Evolutionary conservation across 2,797 vertebrate species (phyloP).

Genomic region (Acanthurus lineatus): DNA sequence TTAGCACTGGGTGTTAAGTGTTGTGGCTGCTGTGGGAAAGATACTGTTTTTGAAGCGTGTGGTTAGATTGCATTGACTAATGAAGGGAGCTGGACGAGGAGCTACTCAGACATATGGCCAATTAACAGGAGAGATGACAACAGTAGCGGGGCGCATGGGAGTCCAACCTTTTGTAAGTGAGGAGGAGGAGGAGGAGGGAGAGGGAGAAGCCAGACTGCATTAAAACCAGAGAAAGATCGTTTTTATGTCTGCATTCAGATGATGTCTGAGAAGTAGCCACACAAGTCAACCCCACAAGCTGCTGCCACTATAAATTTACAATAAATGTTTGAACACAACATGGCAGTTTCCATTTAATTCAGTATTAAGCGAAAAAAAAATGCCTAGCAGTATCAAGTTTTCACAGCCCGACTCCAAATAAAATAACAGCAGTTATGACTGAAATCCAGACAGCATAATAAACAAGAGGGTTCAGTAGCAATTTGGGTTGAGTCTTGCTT

Average conservation of each 20-base stretch:
- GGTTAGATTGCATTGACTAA: conserved; percentile 13
- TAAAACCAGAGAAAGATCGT: background rate
- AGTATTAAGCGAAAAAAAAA: no score
- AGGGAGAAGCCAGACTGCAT: background rate
- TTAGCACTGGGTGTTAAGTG: conserved; percentile 22
- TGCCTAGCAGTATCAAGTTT: no score
- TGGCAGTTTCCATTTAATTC: background rate
- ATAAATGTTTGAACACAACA: conserved; percentile 24
- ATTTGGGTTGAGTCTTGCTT: background rate
- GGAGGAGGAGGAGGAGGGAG: background rate
- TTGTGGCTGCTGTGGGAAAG: conserved; percentile 17
- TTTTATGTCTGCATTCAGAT: conserved; percentile 33
- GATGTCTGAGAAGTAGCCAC: conserved; percentile 6
- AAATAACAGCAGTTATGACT: background rate
- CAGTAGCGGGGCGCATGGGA: background rate
- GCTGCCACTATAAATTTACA: background rate
- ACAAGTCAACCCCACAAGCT: conserved; percentile 1
- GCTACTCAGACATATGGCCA: conserved; percentile 19
- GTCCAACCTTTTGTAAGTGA: conserved; percentile 6
- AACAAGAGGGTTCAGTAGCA: background rate
- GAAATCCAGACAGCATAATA: background rate
- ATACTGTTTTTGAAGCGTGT: conserved; percentile 17
- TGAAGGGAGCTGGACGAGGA: background rate
- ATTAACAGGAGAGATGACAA: conserved; percentile 35
- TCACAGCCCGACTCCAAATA: no score